phyloP scores from a whole-genome alignment of 1,140 invertebrate species.

The Charaxes varanes region DNA sequence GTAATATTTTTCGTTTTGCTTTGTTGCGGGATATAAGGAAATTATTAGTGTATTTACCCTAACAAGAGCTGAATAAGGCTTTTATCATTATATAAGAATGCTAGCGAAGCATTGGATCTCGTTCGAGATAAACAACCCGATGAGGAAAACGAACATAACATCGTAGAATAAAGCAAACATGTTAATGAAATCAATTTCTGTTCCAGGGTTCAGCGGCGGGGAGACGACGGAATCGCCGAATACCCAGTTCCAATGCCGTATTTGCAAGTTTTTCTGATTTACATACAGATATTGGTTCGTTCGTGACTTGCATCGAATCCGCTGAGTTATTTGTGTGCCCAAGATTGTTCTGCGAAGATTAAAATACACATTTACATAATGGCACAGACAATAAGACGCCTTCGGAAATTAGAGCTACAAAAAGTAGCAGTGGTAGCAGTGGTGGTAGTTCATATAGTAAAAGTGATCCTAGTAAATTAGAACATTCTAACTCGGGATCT shows the following conservation, averaged over 20 bases:
- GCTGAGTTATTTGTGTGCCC: constrained; percentile 28
- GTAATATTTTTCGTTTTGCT: too few species aligned
- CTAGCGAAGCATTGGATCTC: constrained; percentile 25
- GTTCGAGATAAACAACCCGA: constrained; percentile 34
- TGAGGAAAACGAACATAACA: constrained; percentile 40
- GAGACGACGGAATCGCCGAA: constrained; percentile 10
- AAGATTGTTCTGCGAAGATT: constrained; percentile 8
- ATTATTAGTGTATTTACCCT: too few species aligned
- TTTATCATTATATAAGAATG: constrained; percentile 17
- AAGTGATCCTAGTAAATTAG: constrained; percentile 52
- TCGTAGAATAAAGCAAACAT: constrained; percentile 40
- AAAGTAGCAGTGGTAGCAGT: too few species aligned
- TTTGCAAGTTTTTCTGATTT: constrained; percentile 57
- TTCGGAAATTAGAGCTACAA: too few species aligned
- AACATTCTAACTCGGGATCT: constrained; percentile 69
- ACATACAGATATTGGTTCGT: constrained; percentile 48
- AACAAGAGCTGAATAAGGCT: constrained; percentile 7
- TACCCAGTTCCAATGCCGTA: constrained; percentile 24
- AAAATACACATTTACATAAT: constrained; percentile 49
- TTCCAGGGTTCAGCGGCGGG: constrained; percentile 32
- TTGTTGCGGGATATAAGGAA: too few species aligned
- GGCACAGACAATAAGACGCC: constrained; percentile 40
- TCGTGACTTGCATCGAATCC: constrained; percentile 54
- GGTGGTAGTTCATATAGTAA: too few species aligned
- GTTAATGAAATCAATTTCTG: constrained; percentile 57